Evolutionary conservation across 2,797 vertebrate genomes (phyloP), one percentile per base, ranked within the genome.

Genomic region (Distichodus sexfasciatus): DNA sequence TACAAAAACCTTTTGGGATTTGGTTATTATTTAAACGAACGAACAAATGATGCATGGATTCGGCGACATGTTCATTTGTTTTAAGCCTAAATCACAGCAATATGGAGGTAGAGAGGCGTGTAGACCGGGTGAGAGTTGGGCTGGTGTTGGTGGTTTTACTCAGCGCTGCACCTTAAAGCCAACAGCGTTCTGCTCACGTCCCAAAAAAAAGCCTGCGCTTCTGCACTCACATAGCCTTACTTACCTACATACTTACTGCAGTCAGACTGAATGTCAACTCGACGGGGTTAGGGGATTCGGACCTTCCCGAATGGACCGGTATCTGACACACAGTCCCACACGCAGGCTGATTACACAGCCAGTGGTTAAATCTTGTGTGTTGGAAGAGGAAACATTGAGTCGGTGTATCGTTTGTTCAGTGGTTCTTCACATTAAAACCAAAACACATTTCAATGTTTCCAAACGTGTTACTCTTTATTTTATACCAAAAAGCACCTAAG

Each of bases 211-310:
- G 10, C n/a, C 51, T 33, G 10, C 51, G 60, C 50, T 64, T 76
- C 74, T 70, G 74, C 66, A 53, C 64, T 46, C 67, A 76, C 67
- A 68, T 74, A 76, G 77, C 77, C 77, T 79, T 79, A 79, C 53
- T 76, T 76, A n/a, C n/a, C n/a, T n/a, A n/a, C n/a, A n/a, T n/a
- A n/a, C n/a, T n/a, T n/a, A n/a, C n/a, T n/a, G n/a, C 74, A 79
- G 74, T 79, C 74, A 66, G 72, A 76, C 77, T 79, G 77, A 79
- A 74, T 76, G 77, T 76, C 67, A 79, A 65, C 67, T 76, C 64
- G 73, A 72, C 71, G 74, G 38, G 58, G n/a, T n/a, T 76, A 69
- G 67, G 68, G 67, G 67, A 71, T 71, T 61, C 71, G 74, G 77
- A n/a, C 67, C 74, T 61, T 71, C 76, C 64, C 51, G 19, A 71